Evolutionary conservation across 1,140 invertebrate species (phyloP).

Genomic region (Heliconius himera): DNA sequence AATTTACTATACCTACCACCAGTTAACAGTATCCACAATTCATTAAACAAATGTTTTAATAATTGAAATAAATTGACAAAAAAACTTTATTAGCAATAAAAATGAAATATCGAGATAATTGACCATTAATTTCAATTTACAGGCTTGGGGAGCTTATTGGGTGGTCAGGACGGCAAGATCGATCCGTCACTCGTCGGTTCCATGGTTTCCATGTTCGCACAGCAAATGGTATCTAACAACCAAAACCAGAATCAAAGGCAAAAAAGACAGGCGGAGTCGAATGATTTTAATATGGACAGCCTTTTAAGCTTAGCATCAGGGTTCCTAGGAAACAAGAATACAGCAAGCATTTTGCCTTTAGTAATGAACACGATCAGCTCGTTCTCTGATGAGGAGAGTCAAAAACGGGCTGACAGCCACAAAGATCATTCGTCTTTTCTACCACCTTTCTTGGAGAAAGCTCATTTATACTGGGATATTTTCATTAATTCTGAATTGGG

Average conservation of each 20-base stretch:
- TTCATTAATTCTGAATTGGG: slow-evolving; percentile 90
- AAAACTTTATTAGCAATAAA: background rate
- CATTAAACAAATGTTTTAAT: background rate
- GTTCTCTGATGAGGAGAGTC: slow-evolving; percentile 78
- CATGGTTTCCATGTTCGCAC: slow-evolving; percentile 80
- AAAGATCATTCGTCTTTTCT: slow-evolving; percentile 87
- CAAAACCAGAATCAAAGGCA: slow-evolving; percentile 48
- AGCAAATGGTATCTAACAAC: slow-evolving; percentile 54
- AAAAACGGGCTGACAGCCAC: slow-evolving; percentile 84
- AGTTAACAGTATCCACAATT: background rate
- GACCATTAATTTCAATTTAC: slow-evolving; percentile 44
- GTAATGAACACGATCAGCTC: slow-evolving; percentile 83
- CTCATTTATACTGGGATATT: slow-evolving; percentile 89
- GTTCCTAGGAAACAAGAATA: slow-evolving; percentile 82
- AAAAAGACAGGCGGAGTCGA: slow-evolving; percentile 49
- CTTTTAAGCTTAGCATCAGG: slow-evolving; percentile 84
- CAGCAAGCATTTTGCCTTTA: slow-evolving; percentile 84
- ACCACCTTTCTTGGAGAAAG: slow-evolving; percentile 88
- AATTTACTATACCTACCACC: background rate
- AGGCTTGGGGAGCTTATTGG: slow-evolving; percentile 80
- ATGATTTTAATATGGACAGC: slow-evolving; percentile 80
- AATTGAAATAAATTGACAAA: background rate
- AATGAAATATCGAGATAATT: background rate
- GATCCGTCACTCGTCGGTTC: slow-evolving; percentile 81
- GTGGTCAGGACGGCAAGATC: slow-evolving; percentile 79